Evolutionary conservation across 1,140 invertebrate genomes (phyloP).

Genomic region (Amyelois transitella): DNA sequence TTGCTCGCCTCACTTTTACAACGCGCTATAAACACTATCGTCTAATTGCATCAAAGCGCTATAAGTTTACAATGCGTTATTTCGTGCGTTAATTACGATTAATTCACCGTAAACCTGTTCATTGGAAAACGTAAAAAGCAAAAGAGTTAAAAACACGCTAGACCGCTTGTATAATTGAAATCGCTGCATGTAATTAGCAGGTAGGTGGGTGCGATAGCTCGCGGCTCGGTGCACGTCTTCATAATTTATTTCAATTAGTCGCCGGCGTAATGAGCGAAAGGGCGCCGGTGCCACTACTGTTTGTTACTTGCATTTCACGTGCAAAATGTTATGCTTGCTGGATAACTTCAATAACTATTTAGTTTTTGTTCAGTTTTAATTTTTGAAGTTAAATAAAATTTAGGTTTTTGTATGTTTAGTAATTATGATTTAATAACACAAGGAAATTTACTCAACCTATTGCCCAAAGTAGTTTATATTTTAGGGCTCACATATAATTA

Average conservation of each 20-base stretch:
- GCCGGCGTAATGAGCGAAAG: constrained; percentile 60
- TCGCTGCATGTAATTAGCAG: constrained; percentile 60
- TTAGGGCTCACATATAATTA: too few relatives aligned
- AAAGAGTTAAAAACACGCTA: constrained; percentile 22
- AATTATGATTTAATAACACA: too few relatives aligned
- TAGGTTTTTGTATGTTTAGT: too few relatives aligned
- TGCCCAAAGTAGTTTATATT: too few relatives aligned
- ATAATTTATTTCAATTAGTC: constrained; percentile 70
- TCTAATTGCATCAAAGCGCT: constrained; percentile 24
- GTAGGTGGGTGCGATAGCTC: constrained; percentile 50
- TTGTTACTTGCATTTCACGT: constrained; percentile 7
- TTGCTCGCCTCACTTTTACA: constrained; percentile 27
- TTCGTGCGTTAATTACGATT: constrained; percentile 25
- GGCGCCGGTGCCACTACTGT: constrained; percentile 28
- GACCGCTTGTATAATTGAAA: constrained; percentile 50
- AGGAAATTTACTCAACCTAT: too few relatives aligned
- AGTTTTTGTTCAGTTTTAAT: neutral
- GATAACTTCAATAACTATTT: neutral
- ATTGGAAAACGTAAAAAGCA: constrained; percentile 21
- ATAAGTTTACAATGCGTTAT: constrained; percentile 21
- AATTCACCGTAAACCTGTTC: constrained; percentile 21
- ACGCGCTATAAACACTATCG: constrained; percentile 22
- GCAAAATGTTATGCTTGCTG: constrained; percentile 9
- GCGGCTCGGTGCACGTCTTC: constrained; percentile 55
- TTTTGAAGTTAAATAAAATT: neutral